These are phyloP conservation scores for Enteromius paludinosus DNA, from an alignment of 2,797 vertebrate species.

Conservation along the genomic window DNA sequence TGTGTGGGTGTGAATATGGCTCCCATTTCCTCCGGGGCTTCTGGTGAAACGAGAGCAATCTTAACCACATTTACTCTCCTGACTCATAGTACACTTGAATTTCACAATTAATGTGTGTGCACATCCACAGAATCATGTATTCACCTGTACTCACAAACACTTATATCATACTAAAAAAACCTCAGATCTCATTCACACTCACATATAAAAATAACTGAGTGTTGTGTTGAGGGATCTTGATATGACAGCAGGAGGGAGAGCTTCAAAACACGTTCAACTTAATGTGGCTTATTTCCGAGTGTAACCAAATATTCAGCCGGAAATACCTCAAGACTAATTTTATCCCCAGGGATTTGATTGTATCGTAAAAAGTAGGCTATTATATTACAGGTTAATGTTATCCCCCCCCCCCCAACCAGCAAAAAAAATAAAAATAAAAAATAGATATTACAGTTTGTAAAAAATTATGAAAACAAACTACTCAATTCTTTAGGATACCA, in stretches of 20 bases:
- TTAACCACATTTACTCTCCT: slow-evolving; percentile 48
- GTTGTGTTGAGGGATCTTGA: background rate
- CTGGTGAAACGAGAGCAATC: slow-evolving; percentile 45
- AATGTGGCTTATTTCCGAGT: background rate
- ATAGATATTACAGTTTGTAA: background rate
- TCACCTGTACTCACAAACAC: slow-evolving; percentile 10
- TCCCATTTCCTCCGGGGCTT: slow-evolving; percentile 26
- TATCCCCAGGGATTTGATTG: slow-evolving; percentile 7
- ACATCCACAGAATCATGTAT: background rate
- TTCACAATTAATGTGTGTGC: background rate
- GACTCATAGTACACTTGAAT: slow-evolving; percentile 43
- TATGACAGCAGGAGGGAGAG: background rate
- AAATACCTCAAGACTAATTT: background rate
- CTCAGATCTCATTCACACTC: background rate
- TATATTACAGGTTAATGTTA: background rate
- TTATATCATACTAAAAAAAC: background rate
- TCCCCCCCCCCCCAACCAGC: background rate
- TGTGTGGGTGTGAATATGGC: slow-evolving; percentile 37
- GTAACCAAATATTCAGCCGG: background rate
- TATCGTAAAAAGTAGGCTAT: background rate
- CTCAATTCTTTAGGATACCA: background rate
- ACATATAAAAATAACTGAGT: background rate
- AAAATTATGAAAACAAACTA: background rate
- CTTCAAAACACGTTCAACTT: background rate
- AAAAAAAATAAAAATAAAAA: background rate